Conservation (phyloP, 2,888 invertebrate genomes). For the Epirrhoe tristata region DNA sequence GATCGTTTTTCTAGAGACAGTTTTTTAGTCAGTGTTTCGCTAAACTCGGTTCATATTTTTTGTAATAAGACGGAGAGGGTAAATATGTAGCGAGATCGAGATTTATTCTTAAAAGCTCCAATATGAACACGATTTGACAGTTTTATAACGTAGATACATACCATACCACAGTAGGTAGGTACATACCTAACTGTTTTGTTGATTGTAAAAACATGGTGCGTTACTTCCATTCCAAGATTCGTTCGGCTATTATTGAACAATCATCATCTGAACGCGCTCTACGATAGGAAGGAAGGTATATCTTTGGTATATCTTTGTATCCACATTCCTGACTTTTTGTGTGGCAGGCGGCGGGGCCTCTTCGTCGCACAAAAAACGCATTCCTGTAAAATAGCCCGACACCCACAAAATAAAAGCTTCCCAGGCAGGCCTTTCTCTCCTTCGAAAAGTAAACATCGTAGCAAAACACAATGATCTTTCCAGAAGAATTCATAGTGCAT, state of each 20-base stretch:
- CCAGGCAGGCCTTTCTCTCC: not conserved
- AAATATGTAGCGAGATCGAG: too few relatives aligned
- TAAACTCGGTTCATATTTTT: too few relatives aligned
- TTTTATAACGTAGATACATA: too few relatives aligned
- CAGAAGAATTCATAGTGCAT: not conserved
- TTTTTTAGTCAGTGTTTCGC: too few relatives aligned
- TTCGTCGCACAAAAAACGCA: slow-evolving; percentile 28
- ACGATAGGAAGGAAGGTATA: slow-evolving; percentile 8
- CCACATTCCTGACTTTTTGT: slow-evolving; percentile 31
- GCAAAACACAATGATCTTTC: not conserved
- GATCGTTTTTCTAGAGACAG: too few relatives aligned
- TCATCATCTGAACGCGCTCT: slow-evolving; percentile 8
- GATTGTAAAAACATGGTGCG: not conserved
- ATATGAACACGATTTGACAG: too few relatives aligned
- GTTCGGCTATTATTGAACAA: slow-evolving; percentile 13
- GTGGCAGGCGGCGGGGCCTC: not conserved
- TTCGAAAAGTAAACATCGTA: not conserved
- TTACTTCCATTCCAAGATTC: slow-evolving; percentile 6
- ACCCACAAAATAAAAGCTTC: not conserved
- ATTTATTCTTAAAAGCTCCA: too few relatives aligned
- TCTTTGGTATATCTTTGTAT: slow-evolving; percentile 20
- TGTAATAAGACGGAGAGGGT: too few relatives aligned
- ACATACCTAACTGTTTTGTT: not conserved
- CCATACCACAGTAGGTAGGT: too few relatives aligned
- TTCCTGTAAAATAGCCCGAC: slow-evolving; percentile 14